Base-by-base conservation (phyloP, 2,113 vertebrate species). In the Saimiri boliviensis region DNA sequence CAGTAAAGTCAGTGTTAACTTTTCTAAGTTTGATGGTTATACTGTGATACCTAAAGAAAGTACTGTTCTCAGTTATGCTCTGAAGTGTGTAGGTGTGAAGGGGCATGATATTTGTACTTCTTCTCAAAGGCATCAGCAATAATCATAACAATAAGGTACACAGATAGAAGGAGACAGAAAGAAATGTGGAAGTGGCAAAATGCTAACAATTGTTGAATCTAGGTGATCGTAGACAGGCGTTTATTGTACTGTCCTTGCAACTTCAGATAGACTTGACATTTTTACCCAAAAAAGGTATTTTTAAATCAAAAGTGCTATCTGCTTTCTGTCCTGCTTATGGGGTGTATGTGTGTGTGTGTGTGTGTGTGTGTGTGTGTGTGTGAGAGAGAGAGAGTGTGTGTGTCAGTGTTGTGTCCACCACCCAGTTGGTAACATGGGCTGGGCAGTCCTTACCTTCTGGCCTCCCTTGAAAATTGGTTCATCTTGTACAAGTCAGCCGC, bases 281-380 rank as follows among this genome's bases (percentile, higher is more conserved):
- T 54, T 2, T 66, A 45, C 25, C 5, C 5, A 32, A 66, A 13
- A 54, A 60, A 80, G 27, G 23, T 27, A 45, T 45, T 82, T 89
- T 89, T 47, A 54, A 54, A 49, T 27, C 21, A 58, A 85, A 37
- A 70, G 98, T 98, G 95, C 83, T 97, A 97, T 99, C 99, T 99
- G 99, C 99, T 99, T 99, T 86, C 86, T 91, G 58, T 35, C 54
- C 66, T 40, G 1, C 23, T 81, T 35, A 1, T 68, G 47, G 63
- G 32, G 87, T 40, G 74, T 0, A 0, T 40, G 60, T 66, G 37
- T 54, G 52, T 66, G 74, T 3, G 77, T 35, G 27, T 23, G 52
- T 68, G 47, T 49, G 14, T 42, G 40, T 54, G 25, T 30, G 2
- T 47, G 63, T 40, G 17, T n/a, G 27, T 20, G n/a, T n/a, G n/a